phyloP scores from a whole-genome alignment of 2,113 vertebrate species.

The Anolis carolinensis region DNA sequence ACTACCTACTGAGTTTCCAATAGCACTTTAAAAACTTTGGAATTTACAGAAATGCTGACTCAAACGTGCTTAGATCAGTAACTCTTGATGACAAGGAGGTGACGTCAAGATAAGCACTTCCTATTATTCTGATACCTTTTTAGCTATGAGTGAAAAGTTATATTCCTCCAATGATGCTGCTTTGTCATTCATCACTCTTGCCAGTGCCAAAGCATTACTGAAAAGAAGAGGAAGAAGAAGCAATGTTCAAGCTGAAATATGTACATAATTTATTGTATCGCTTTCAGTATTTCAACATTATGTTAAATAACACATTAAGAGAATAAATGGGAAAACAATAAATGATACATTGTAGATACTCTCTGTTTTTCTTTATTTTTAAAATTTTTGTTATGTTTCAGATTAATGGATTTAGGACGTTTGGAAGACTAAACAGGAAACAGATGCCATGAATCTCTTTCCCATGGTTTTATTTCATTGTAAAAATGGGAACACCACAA shows the following conservation, averaged over 20 bases:
- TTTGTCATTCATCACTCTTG: neutral
- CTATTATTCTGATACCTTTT: neutral
- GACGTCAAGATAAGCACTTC: neutral
- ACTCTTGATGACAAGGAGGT: neutral
- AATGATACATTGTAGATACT: neutral
- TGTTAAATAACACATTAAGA: neutral
- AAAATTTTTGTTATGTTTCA: constrained; percentile 28
- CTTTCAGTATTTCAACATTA: neutral
- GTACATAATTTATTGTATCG: neutral
- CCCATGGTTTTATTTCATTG: constrained; percentile 28
- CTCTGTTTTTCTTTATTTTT: neutral
- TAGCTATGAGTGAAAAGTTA: neutral
- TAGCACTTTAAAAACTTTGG: no score
- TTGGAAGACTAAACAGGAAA: constrained; percentile 54
- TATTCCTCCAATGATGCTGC: neutral
- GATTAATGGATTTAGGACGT: constrained; percentile 42
- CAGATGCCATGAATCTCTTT: constrained; percentile 44
- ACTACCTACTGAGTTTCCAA: no score
- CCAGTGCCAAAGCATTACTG: neutral
- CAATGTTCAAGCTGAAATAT: neutral
- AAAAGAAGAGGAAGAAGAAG: neutral
- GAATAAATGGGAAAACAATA: neutral
- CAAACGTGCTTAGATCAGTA: no score
- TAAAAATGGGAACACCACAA: constrained; percentile 19
- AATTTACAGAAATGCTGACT: no score